These are phyloP conservation scores for Eriosoma lanigerum DNA, from an alignment of 1,140 invertebrate genomes.

Conservation along the genomic window DNA sequence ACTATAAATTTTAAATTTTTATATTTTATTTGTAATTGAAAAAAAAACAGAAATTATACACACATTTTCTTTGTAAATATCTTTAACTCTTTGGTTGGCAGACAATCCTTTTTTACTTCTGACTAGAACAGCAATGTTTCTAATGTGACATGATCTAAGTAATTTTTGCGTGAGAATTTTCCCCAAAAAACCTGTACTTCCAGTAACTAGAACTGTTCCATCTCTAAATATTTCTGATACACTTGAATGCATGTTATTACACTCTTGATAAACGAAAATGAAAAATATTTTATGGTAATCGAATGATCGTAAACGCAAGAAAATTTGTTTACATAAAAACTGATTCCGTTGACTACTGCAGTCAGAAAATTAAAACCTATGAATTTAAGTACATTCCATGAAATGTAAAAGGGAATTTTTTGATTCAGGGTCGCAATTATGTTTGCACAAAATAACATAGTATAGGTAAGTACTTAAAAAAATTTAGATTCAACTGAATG, in stretches of 20 bases:
- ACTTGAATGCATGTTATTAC: neutral
- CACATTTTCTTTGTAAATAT: slow-evolving; percentile 58
- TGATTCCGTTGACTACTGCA: neutral
- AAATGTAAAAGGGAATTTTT: no score
- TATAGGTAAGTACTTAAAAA: no score
- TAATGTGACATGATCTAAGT: slow-evolving; percentile 66
- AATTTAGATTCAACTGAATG: no score
- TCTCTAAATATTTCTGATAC: slow-evolving; percentile 64
- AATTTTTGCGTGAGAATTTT: slow-evolving; percentile 76
- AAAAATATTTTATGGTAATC: neutral
- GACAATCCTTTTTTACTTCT: neutral
- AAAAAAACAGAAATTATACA: neutral
- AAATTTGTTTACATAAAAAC: neutral
- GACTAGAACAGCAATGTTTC: neutral
- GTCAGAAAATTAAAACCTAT: no score
- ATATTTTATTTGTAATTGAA: neutral
- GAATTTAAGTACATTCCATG: no score
- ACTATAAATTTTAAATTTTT: neutral
- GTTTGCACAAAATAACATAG: no score
- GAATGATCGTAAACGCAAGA: neutral
- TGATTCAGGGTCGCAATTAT: no score
- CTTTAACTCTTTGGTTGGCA: slow-evolving; percentile 59
- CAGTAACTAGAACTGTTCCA: slow-evolving; percentile 64
- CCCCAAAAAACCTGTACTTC: slow-evolving; percentile 72
- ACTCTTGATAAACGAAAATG: neutral